These are phyloP conservation scores for Anthopleura xanthogrammica DNA, from an alignment of 92 coral and sea anemone species.

Conservation along the genomic window DNA sequence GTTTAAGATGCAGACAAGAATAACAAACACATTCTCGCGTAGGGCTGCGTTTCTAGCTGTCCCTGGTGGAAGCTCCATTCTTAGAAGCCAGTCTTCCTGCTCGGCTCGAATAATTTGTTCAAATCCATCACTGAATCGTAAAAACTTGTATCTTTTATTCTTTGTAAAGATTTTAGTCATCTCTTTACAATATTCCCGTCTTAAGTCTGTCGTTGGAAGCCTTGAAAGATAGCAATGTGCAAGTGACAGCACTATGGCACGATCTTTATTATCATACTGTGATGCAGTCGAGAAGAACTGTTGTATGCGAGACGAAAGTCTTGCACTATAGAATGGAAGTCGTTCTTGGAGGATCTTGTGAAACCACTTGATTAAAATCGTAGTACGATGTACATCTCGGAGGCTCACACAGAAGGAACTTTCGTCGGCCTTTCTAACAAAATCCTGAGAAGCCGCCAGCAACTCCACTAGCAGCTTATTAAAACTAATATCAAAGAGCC, in stretches of 20 bases:
- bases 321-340: slow-evolving; percentile 6
- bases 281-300: slow-evolving; percentile 29
- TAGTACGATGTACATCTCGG: slow-evolving; percentile 82
- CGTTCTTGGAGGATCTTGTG: slow-evolving; percentile 40
- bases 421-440: slow-evolving; percentile 61
- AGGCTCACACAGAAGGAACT: slow-evolving; percentile 88
- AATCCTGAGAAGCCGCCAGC: slow-evolving; percentile 74
- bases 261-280: neutral
- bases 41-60: slow-evolving; percentile 95
- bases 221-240: slow-evolving; percentile 96
- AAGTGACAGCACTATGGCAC: slow-evolving; percentile 73
- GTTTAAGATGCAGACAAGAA: slow-evolving; percentile 90
- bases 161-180: slow-evolving; percentile 47
- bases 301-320: slow-evolving; percentile 20
- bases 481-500: slow-evolving; percentile 38
- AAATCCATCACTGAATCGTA: slow-evolving; percentile 30
- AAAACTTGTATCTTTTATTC: slow-evolving; percentile 10
- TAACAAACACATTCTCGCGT: slow-evolving; percentile 95
- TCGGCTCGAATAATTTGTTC: slow-evolving; percentile 84
- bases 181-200: slow-evolving; percentile 55
- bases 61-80: slow-evolving; percentile 98
- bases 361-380: slow-evolving; percentile 81
- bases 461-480: slow-evolving; percentile 57
- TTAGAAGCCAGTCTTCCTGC: slow-evolving; percentile 86
- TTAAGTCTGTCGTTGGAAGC: slow-evolving; percentile 60